Evolutionary conservation across 2,113 vertebrate genomes (phyloP), one percentile per base, ranked within the genome.

Genomic region (Nestor notabilis): DNA sequence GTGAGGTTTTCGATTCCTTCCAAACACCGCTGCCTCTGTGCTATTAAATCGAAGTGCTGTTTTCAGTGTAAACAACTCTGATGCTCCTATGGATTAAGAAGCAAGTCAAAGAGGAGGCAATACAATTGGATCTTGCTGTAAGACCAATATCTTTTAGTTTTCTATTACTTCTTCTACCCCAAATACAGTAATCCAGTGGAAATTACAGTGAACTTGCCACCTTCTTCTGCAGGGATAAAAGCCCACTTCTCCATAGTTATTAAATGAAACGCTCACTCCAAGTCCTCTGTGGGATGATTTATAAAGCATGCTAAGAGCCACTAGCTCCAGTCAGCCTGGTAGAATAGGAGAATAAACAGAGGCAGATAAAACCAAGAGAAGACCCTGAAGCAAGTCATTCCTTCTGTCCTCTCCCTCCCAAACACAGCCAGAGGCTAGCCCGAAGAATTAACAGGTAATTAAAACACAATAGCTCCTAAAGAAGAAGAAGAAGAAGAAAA

Each of bases 321-420:
- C 93, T 96, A 82, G 76, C 60, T 89, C n/a, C 76, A 77, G 90
- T 61, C 79, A 90, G 65, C 43, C 85, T 88, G 63, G 78, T 86
- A 93, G 60, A 87, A 84, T 2, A 78, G 56, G 64, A 88, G 35
- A 89, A 41, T 52, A 95, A 83, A 93, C 56, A 77, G 61, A 92
- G 65, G 61, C 21, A 49, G 47, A 84, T 41, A 44, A 4, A 75
- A 82, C 11, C 46, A 78, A 75, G 25, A 43, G 61, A 90, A 91
- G 89, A 44, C 31, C 31, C 33, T 60, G 27, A 91, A 91, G 41
- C 9, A 83, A 69, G 11, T 56, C 1, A 61, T 35, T 78, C 43
- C 29, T 58, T 77, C n/a, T 69, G 5, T 24, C 7, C 5, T 16
- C 11, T 20, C 2, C 11, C 25, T 6, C 11, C 16, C 20, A 14